These are phyloP conservation scores for Morpho achilles DNA, from an alignment of 2,888 invertebrate species.

Conservation along the genomic window DNA sequence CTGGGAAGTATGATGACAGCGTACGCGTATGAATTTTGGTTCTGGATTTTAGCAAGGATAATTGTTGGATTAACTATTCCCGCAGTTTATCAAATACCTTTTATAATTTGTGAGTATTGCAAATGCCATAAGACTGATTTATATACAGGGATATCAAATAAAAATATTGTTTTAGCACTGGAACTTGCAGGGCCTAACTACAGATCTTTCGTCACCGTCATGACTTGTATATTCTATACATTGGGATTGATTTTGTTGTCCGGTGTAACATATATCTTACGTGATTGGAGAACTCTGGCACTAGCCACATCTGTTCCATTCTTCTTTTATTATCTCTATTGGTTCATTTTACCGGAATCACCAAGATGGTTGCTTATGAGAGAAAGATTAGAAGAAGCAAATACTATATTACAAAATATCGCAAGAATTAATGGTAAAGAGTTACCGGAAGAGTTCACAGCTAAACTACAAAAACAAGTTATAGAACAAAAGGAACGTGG, in stretches of 20 bases:
- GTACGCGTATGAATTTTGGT: slow-evolving; percentile 87
- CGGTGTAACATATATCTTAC: slow-evolving; percentile 89
- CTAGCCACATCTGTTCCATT: slow-evolving; percentile 92
- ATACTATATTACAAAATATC: slow-evolving; percentile 86
- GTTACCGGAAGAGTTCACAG: slow-evolving; percentile 85
- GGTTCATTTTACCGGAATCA: slow-evolving; percentile 93
- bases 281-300: slow-evolving; percentile 91
- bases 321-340: slow-evolving; percentile 89
- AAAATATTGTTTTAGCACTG: slow-evolving; percentile 80
- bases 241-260: slow-evolving; percentile 90
- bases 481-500: slow-evolving; percentile 81
- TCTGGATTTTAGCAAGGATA: slow-evolving; percentile 88
- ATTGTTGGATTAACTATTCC: slow-evolving; percentile 95
- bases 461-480: slow-evolving; percentile 86
- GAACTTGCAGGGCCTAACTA: slow-evolving; percentile 95
- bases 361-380: slow-evolving; percentile 94
- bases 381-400: slow-evolving; percentile 89
- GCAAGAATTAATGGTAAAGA: slow-evolving; percentile 88
- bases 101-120: slow-evolving; percentile 90
- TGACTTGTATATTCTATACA: slow-evolving; percentile 95
- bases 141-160: not conserved
- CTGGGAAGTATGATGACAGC: slow-evolving; percentile 89
- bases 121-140: not conserved
- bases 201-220: slow-evolving; percentile 93
- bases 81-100: slow-evolving; percentile 95